A percentile compares a stretch with the other conserved stretches of the same genome.
These are phyloP conservation scores for Prunella strophiata DNA, from an alignment of 2,797 vertebrate genomes.

Conservation along the genomic window DNA sequence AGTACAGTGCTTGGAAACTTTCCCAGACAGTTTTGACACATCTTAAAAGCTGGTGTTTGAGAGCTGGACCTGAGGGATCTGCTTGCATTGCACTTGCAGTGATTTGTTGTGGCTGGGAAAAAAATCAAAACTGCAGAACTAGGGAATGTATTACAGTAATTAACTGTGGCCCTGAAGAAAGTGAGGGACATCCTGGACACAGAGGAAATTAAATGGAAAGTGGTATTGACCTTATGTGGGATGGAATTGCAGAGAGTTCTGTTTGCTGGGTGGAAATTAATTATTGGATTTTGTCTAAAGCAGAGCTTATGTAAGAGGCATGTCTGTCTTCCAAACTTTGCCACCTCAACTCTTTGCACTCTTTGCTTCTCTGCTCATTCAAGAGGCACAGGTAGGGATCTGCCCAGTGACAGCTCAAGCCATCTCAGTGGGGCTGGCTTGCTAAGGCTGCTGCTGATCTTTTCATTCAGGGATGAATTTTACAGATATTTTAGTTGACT, in stretches of 20 bases:
- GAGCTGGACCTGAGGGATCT: neutral
- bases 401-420: neutral
- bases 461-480: neutral
- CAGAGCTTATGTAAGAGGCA: neutral
- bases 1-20: neutral
- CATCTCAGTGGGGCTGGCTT: neutral
- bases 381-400: neutral
- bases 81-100: neutral
- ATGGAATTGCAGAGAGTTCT: slow-evolving; percentile 37
- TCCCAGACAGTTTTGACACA: neutral
- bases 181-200: neutral
- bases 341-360: neutral
- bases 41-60: neutral
- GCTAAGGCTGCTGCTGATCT: neutral
- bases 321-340: neutral
- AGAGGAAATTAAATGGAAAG: slow-evolving; percentile 54
- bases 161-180: neutral
- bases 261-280: slow-evolving; percentile 46
- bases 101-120: neutral
- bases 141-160: slow-evolving; percentile 43
- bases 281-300: slow-evolving; percentile 65
- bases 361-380: neutral
- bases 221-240: slow-evolving; percentile 37
- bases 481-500: neutral
- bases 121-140: neutral